A percentile compares a stretch with the other conserved stretches of the same genome.
Conservation (phyloP, 2,888 invertebrate genomes). For the Drosophila fulvimacula region DNA sequence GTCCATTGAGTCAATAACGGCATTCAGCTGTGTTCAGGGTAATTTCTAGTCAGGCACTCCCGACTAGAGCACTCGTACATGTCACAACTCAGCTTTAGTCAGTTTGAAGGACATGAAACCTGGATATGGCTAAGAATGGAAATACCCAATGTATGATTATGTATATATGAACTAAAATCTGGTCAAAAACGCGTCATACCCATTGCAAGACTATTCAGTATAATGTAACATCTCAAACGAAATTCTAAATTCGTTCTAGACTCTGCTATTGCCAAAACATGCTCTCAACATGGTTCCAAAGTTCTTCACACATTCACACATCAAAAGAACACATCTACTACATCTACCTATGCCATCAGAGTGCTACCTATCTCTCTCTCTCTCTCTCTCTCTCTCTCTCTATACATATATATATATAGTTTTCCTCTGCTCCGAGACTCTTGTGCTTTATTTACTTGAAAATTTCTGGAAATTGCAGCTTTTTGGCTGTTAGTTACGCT, state of each 20-base stretch:
- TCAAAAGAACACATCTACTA: neutral
- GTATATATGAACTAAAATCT: neutral
- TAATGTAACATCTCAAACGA: neutral
- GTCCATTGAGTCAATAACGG: neutral
- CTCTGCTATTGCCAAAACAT: neutral
- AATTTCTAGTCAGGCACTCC: neutral
- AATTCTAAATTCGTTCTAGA: slow-evolving; percentile 2
- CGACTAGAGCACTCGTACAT: neutral
- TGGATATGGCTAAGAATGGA: neutral
- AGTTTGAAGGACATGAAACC: neutral
- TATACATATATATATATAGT: neutral
- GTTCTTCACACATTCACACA: neutral
- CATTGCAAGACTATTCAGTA: slow-evolving; percentile 2
- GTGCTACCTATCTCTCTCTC: slow-evolving; percentile 3
- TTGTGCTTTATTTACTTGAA: slow-evolving; percentile 17
- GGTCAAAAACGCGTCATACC: neutral
- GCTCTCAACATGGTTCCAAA: slow-evolving; percentile 7
- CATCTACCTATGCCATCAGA: slow-evolving; percentile 5
- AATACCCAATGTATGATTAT: neutral
- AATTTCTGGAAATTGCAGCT: neutral
- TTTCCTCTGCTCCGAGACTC: neutral
- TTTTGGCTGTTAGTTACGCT: slow-evolving; percentile 7
- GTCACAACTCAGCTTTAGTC: neutral
- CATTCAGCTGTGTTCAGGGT: neutral
- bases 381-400: neutral